These are phyloP conservation scores for Vireo altiloquus DNA, from an alignment of 2,113 vertebrate species.

Conservation along the genomic window DNA sequence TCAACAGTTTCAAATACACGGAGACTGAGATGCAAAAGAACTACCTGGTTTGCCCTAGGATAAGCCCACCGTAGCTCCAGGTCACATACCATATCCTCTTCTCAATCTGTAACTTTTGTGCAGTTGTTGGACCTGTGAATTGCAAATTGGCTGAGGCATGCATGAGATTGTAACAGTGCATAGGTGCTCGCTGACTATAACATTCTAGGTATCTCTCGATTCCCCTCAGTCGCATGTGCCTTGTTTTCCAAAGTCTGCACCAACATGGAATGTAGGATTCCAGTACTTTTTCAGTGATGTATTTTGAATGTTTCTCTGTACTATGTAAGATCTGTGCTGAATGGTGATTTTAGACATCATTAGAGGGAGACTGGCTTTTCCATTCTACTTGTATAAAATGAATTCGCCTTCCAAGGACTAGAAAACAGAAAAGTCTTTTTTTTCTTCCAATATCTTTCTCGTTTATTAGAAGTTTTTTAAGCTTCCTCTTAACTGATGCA, in stretches of 20 bases:
- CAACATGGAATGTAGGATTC: neutral
- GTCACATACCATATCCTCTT: neutral
- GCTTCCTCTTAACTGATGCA: conserved; percentile 41
- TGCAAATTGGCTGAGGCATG: neutral
- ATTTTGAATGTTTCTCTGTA: neutral
- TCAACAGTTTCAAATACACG: neutral
- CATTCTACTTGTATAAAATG: neutral
- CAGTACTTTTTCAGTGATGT: neutral
- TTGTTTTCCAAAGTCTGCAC: neutral
- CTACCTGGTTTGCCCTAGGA: neutral
- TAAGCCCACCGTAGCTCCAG: neutral
- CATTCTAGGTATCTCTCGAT: neutral
- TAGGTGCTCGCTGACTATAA: neutral
- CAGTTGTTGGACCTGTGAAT: neutral
- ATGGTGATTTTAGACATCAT: neutral
- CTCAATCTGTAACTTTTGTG: neutral
- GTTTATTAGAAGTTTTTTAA: conserved; percentile 34
- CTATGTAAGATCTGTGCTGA: neutral
- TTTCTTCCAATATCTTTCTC: neutral
- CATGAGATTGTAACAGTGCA: neutral
- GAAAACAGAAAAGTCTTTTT: neutral
- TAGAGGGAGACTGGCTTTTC: neutral
- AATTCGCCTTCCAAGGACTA: neutral
- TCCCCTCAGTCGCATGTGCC: accelerated
- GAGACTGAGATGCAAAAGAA: neutral